Percentiles rank a stretch among this genome's conserved stretches.
phyloP scores from a whole-genome alignment of 2,797 vertebrate genomes.

The Clarias pachynema region DNA sequence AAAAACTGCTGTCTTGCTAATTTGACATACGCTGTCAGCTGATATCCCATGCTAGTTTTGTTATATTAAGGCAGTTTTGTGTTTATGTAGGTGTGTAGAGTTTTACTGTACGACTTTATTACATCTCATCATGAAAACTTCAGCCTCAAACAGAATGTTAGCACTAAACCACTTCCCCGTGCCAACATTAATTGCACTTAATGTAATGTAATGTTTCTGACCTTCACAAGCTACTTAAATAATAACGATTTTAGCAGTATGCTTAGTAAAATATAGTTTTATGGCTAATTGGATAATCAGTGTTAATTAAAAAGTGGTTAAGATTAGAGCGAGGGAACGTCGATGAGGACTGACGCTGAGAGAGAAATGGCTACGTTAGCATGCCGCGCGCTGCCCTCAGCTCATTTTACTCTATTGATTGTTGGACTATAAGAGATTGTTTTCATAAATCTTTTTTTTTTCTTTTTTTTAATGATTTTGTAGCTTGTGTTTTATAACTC shows the following conservation, averaged over 20 bases:
- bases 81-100: not conserved
- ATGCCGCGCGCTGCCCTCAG: too few relatives aligned
- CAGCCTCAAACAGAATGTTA: not conserved
- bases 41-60: not conserved
- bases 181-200: not conserved
- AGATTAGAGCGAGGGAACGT: not conserved
- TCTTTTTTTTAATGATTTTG: not conserved
- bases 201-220: not conserved
- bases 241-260: not conserved
- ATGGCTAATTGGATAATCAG: not conserved
- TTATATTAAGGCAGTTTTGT: not conserved
- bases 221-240: not conserved
- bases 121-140: not conserved
- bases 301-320: not conserved
- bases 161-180: not conserved
- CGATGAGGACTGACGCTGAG: not conserved
- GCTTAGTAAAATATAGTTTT: not conserved
- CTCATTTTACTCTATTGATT: conserved; percentile 8
- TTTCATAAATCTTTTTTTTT: not conserved
- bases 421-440: conserved; percentile 1
- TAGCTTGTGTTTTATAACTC: not conserved
- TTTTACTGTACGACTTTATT: not conserved
- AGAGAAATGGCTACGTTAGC: conserved; percentile 6
- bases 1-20: not conserved
- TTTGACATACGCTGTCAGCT: not conserved